A percentile compares a stretch with the other conserved stretches of the same genome.
Evolutionary conservation across 2,797 vertebrate genomes (phyloP).

Genomic region (Astyanax mexicanus): DNA sequence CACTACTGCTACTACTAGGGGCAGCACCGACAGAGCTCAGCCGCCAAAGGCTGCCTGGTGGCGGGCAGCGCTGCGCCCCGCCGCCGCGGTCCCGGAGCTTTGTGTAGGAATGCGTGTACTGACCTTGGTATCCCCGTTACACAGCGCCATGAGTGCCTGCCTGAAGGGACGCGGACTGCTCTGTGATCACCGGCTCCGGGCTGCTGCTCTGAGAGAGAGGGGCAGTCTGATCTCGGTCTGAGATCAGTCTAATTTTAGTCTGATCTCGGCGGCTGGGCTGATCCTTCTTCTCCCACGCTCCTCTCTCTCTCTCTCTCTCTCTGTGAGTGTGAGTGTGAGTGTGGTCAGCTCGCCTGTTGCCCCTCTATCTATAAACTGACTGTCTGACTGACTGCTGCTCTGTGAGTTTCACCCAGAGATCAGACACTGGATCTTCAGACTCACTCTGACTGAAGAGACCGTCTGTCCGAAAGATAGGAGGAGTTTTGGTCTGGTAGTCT

Average conservation of each 20-base stretch:
- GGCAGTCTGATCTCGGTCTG: no score
- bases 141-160: constrained; percentile 89
- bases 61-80: no score
- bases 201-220: no score
- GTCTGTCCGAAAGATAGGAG: no score
- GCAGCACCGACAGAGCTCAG: no score
- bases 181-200: constrained; percentile 10
- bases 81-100: no score
- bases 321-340: no score
- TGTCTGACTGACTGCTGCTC: background rate
- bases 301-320: no score
- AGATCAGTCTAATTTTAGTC: background rate
- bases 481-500: no score
- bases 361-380: constrained; percentile 7
- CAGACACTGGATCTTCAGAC: background rate
- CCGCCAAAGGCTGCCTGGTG: background rate
- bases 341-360: constrained; percentile 13
- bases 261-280: background rate
- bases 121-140: constrained; percentile 99
- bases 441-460: no score
- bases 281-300: background rate
- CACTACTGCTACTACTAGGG: no score
- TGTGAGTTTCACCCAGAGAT: background rate
- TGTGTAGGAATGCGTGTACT: constrained; percentile 68
- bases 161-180: constrained; percentile 70